Base-by-base conservation (phyloP, 2,888 invertebrate genomes). In the Eupithecia tripunctaria region DNA sequence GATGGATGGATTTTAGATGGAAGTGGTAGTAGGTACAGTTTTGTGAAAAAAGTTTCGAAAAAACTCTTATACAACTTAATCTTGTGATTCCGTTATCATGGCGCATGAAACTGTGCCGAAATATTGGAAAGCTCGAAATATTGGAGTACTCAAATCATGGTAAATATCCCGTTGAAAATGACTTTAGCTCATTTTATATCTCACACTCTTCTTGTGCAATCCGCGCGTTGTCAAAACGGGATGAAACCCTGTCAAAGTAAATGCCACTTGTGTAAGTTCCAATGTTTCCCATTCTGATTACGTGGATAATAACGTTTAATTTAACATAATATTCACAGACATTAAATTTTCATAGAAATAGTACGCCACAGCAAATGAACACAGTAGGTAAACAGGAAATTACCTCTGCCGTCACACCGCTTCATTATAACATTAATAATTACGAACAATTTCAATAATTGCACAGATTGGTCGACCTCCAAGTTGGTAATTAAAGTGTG, bases 401-500 rank as follows among this genome's bases (percentile, higher is more conserved):
- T 71, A 76, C 67, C 62, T 67, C n/a, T 67, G 74, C 76, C 78
- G 80, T 76, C 79, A 78, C 21, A 25, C 62, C 51, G 70, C 73
- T 77, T 78, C 72, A 73, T 72, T 76, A 78, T 72, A 72, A 69
- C 68, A 71, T 76, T 81, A 76, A 82, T 82, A 84, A 84, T 82
- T 80, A 82, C 76, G 78, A 56, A 67, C 73, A 80, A 78, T 80
- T 77, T 76, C 73, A 80, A 78, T 78, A 80, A 80, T 80, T 78
- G 72, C 79, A 73, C 74, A 64, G 75, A 72, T 79, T 78, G 78
- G 80, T 81, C 76, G 76, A 81, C 81, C 81, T 82, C 80, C 78
- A 77, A 74, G 78, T 81, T 71, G 82, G 87, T 92, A 94, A 94
- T 94, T 94, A 94, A 94, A 93, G 91, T 91, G 92, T 91, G 89